Base-by-base conservation (phyloP, 2,888 invertebrate genomes). In the Hyppa rectilinea region DNA sequence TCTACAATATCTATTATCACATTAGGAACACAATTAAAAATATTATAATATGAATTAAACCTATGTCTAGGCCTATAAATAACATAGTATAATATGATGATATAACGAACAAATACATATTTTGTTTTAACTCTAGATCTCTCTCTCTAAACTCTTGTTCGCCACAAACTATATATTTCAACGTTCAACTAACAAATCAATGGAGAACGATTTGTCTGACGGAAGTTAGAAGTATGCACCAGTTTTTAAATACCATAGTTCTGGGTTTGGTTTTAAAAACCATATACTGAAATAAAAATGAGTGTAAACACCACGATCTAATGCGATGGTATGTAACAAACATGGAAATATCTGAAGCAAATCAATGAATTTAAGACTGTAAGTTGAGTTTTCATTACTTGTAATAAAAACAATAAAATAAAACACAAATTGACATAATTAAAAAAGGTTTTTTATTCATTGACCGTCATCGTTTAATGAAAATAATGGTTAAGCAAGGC, bases 331-430 rank as follows among this genome's bases (percentile, higher is more conserved):
- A 52, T 52, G 52, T 52, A 52, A 52, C 52, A 52, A 52, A 52
- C 52, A 52, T 52, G 52, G 52, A 52, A 52, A 52, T 52, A 52
- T 52, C 52, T 52, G 52, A 43, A 43, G 40, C 40, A 43, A 43
- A 43, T 43, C 40, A 56, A 56, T 56, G 55, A 56, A 56, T 56
- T 56, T 38, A 56, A 56, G 56, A 56, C 56, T 56, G 55, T 55
- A 38, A 56, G 56, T 38, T 56, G 58, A 40, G 38, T 58, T 58
- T 40, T 58, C 58, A 40, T 58, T 40, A 58, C 60, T 47, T 60
- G 60, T 60, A 60, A 60, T 60, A 60, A 60, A 60, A 60, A 60
- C 60, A 60, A 60, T 60, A 60, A 60, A 60, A 47, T 60, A 60
- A 60, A 60, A 60, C 60, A 60, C 60, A 60, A 60, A 60, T 47